phyloP scores from a whole-genome alignment of 2,113 vertebrate species.

The Melanerpes aurifrons region DNA sequence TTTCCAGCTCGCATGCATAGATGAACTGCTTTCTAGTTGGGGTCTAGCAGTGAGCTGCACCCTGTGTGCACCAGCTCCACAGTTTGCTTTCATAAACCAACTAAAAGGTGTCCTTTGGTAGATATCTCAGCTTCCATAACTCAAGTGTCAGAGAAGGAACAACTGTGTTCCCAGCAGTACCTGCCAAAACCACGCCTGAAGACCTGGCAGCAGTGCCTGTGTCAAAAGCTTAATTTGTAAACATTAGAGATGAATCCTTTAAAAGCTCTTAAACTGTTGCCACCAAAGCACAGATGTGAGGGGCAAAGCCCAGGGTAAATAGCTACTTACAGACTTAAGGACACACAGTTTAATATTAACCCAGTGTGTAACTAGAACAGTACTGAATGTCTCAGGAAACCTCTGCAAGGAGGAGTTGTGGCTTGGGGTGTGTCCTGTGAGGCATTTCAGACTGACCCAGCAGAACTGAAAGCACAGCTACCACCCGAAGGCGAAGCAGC shows the following conservation, averaged over 20 bases:
- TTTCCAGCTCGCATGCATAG: conserved; percentile 71
- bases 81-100: conserved; percentile 66
- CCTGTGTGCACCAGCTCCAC: conserved; percentile 70
- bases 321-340: conserved; percentile 74
- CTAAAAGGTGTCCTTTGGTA: conserved; percentile 79
- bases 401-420: conserved; percentile 54
- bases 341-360: conserved; percentile 53
- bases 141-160: conserved; percentile 70
- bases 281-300: conserved; percentile 63
- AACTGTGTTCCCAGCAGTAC: conserved; percentile 59
- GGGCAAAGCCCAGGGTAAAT: conserved; percentile 66
- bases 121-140: conserved; percentile 64
- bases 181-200: conserved; percentile 56
- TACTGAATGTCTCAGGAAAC: conserved; percentile 69
- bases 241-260: conserved; percentile 69
- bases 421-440: conserved; percentile 71
- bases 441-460: conserved; percentile 59
- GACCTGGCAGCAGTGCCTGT: conserved; percentile 62
- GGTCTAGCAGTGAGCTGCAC: conserved; percentile 66
- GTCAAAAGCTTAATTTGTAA: conserved; percentile 72
- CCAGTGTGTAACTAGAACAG: conserved; percentile 56
- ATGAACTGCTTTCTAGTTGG: conserved; percentile 67
- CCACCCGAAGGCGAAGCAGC: conserved; percentile 60
- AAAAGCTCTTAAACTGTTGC: conserved; percentile 68
- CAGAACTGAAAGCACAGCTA: conserved; percentile 38